A percentile compares a stretch with the other conserved stretches of the same genome.
phyloP scores from a whole-genome alignment of 2,113 vertebrate species.

The Caloenas nicobarica region DNA sequence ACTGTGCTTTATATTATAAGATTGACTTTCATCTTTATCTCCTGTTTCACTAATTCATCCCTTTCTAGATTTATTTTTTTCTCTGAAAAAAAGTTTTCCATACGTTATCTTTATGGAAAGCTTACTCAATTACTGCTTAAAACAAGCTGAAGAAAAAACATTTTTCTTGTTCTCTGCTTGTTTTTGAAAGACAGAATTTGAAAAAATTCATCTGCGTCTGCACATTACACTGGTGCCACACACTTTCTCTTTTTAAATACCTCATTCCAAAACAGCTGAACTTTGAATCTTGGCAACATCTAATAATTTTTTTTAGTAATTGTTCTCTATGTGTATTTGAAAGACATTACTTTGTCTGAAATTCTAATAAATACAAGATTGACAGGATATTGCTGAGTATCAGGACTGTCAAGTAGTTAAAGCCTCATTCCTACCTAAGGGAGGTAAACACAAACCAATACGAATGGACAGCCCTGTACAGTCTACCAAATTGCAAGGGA shows the following conservation, averaged over 20 bases:
- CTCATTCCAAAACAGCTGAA: background rate
- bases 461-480: background rate
- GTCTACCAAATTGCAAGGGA: background rate
- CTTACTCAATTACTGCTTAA: background rate
- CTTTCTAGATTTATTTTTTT: background rate
- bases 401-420: background rate
- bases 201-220: background rate
- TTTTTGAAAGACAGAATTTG: background rate
- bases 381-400: background rate
- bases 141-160: background rate
- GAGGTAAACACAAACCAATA: background rate
- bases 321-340: background rate
- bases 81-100: background rate
- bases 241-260: background rate
- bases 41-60: background rate
- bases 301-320: background rate
- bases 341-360: background rate
- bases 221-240: background rate
- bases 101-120: background rate
- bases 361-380: background rate
- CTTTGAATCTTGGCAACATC: background rate
- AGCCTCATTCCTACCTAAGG: background rate
- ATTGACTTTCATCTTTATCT: background rate
- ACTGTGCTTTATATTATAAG: background rate
- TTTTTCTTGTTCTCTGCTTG: background rate